Percentiles rank a stretch among this genome's conserved stretches.
Evolutionary conservation across 2,113 vertebrate genomes (phyloP).

Genomic region (Natator depressus): DNA sequence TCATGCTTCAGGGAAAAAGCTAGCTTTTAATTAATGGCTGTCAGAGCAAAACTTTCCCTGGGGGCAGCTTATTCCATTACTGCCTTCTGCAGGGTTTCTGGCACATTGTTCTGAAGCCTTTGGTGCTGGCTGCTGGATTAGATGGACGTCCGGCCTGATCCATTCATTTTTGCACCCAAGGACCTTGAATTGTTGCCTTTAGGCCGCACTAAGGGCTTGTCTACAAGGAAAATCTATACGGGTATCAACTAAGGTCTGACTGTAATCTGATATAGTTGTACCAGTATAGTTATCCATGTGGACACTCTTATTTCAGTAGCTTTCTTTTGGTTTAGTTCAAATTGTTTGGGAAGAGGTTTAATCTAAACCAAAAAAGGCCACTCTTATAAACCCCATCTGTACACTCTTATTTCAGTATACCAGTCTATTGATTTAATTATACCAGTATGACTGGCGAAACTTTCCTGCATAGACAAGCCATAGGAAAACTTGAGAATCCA

Average conservation of each 20-base stretch:
- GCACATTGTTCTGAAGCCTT: not conserved
- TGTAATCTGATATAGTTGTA: not conserved
- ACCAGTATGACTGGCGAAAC: not conserved
- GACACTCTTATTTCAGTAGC: not conserved
- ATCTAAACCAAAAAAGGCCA: too few species aligned
- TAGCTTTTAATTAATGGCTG: not conserved
- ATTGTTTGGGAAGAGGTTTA: not conserved
- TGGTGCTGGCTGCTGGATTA: not conserved
- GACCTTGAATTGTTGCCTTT: not conserved
- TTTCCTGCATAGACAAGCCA: not conserved
- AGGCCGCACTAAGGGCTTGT: not conserved
- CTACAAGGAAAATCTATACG: not conserved
- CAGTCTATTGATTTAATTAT: not conserved
- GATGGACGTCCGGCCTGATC: not conserved
- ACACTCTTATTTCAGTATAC: too few species aligned
- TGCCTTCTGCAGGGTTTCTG: not conserved
- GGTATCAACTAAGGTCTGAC: not conserved
- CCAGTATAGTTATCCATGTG: not conserved
- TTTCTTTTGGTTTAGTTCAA: not conserved
- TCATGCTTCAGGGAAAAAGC: not conserved
- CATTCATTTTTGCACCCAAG: not conserved
- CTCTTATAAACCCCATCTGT: too few species aligned
- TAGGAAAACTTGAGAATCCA: not conserved
- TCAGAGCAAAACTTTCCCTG: not conserved
- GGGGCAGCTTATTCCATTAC: not conserved